Evolutionary conservation across 2,797 vertebrate genomes (phyloP).

Genomic region (Karalla daura): DNA sequence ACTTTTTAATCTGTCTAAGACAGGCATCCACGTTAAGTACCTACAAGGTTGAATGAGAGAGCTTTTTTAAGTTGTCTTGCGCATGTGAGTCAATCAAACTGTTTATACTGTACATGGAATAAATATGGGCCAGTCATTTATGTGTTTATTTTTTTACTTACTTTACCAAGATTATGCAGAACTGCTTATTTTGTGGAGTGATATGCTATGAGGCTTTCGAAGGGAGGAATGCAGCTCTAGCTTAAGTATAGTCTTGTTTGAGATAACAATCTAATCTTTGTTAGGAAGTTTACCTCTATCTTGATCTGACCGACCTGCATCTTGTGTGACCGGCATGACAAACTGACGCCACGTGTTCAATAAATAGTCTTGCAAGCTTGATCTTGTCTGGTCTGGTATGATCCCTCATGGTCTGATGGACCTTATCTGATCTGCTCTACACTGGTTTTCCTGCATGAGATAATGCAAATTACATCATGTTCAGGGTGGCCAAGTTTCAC

Average conservation of each 20-base stretch:
- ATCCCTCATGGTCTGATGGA: slow-evolving; percentile 7
- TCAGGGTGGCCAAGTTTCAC: neutral
- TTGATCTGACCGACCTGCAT: slow-evolving; percentile 2
- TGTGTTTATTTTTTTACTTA: too few species aligned
- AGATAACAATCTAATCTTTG: neutral
- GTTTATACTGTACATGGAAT: too few species aligned
- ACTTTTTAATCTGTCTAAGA: too few species aligned
- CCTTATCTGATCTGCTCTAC: slow-evolving; percentile 19
- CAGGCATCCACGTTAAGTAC: neutral
- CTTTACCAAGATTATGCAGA: too few species aligned
- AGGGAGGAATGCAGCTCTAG: too few species aligned
- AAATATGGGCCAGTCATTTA: too few species aligned
- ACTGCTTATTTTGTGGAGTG: too few species aligned
- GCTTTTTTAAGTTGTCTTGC: too few species aligned
- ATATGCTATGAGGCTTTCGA: too few species aligned
- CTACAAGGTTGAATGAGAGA: neutral
- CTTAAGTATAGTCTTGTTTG: neutral
- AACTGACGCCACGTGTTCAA: slow-evolving; percentile 10
- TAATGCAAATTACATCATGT: neutral
- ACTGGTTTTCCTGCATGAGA: neutral
- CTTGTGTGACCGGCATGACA: slow-evolving; percentile 14
- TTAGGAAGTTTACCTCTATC: slow-evolving; percentile 7
- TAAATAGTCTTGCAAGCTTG: slow-evolving; percentile 16
- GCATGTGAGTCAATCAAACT: slow-evolving; percentile 3
- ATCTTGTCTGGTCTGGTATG: slow-evolving; percentile 20